These are phyloP conservation scores for Pantherophis vulpinus DNA, from an alignment of 2,797 vertebrate species.

Conservation along the genomic window DNA sequence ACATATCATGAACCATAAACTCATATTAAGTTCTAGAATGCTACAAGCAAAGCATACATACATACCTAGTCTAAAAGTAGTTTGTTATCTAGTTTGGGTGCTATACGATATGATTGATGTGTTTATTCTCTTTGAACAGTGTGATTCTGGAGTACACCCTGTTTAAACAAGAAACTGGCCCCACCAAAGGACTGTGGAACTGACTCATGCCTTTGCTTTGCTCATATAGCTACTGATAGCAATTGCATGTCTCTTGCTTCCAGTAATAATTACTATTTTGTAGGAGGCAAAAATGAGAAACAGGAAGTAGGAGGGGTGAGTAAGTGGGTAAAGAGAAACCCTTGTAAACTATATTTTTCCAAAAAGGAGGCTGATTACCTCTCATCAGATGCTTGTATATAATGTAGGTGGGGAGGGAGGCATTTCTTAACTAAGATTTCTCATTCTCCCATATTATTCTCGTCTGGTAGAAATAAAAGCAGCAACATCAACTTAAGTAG, in stretches of 20 bases:
- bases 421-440: background rate
- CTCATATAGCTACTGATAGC: slow-evolving; percentile 9
- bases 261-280: slow-evolving; percentile 58
- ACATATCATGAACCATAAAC: background rate
- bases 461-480: background rate
- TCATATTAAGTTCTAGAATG: background rate
- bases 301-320: slow-evolving; percentile 34
- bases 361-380: background rate
- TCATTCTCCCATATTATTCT: background rate
- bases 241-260: slow-evolving; percentile 22
- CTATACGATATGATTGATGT: background rate
- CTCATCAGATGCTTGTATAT: background rate
- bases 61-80: background rate
- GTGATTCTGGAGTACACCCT: background rate
- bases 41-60: background rate
- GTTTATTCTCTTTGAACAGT: background rate
- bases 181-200: slow-evolving; percentile 11
- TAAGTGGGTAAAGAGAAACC: slow-evolving; percentile 16
- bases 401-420: background rate
- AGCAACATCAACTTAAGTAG: background rate
- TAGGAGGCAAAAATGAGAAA: slow-evolving; percentile 49
- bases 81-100: background rate
- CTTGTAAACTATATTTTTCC: slow-evolving; percentile 14
- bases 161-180: slow-evolving; percentile 20
- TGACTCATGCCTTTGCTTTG: slow-evolving; percentile 52